phyloP scores from a whole-genome alignment of 1,140 invertebrate species.

The Batillaria attramentaria region DNA sequence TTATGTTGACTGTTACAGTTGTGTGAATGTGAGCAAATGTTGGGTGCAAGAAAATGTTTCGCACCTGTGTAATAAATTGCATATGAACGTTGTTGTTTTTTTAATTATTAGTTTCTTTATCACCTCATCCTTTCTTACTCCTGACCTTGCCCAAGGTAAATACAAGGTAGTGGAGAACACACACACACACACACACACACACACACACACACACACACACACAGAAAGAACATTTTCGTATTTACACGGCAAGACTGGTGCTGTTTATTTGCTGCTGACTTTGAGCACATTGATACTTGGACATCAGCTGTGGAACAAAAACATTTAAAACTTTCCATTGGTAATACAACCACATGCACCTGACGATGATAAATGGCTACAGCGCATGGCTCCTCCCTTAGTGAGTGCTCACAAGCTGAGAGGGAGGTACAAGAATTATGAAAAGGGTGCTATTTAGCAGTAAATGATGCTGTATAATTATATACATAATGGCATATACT shows the following conservation, averaged over 20 bases:
- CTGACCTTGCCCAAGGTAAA: not conserved
- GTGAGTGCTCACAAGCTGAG: not conserved
- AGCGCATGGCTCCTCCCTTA: not conserved
- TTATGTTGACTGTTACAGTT: too few species aligned
- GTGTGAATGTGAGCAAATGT: too few species aligned
- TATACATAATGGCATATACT: too few species aligned
- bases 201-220: not conserved
- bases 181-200: slow-evolving; percentile 10
- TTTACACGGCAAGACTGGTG: not conserved
- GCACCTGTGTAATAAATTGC: too few species aligned
- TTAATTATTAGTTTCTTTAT: not conserved
- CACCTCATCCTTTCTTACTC: not conserved
- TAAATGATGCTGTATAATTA: too few species aligned
- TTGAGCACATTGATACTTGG: not conserved
- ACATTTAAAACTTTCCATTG: too few species aligned
- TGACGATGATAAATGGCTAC: too few species aligned
- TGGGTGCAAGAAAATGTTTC: too few species aligned
- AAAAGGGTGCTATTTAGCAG: too few species aligned
- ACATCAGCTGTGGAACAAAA: too few species aligned
- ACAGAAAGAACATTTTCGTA: not conserved
- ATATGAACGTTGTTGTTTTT: not conserved
- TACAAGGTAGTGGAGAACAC: not conserved
- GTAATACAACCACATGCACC: too few species aligned
- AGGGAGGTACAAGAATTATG: too few species aligned
- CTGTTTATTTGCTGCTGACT: not conserved